Evolutionary conservation across 2,113 vertebrate species (phyloP).

Genomic region (Gavialis gangeticus): DNA sequence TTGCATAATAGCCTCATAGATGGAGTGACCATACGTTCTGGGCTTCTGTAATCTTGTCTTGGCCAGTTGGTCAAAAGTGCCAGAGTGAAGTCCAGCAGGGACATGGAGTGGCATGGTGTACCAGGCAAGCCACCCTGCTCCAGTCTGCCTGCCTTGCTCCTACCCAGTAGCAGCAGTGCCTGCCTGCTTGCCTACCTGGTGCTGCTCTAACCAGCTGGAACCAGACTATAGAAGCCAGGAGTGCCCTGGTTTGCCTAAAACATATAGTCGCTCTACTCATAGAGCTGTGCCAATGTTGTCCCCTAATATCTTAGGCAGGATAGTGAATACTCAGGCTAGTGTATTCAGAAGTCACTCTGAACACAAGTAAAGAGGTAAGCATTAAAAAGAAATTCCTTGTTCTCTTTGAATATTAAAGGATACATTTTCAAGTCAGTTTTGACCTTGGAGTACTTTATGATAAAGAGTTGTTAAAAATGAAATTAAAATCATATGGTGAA

Average conservation of each 20-base stretch:
- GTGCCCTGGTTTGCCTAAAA: too few relatives aligned
- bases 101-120: too few relatives aligned
- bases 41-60: too few relatives aligned
- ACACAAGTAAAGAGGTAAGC: background rate
- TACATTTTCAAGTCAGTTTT: background rate
- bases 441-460: background rate
- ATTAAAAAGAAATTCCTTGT: background rate
- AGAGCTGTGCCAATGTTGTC: background rate
- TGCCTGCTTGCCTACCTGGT: too few relatives aligned
- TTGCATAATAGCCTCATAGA: background rate
- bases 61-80: too few relatives aligned
- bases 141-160: too few relatives aligned
- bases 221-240: too few relatives aligned
- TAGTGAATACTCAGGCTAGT: background rate
- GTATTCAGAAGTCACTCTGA: background rate
- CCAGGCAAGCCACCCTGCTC: too few relatives aligned
- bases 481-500: background rate
- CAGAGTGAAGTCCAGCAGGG: too few relatives aligned
- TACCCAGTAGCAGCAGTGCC: too few relatives aligned
- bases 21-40: too few relatives aligned
- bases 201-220: too few relatives aligned
- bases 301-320: slow-evolving; percentile 8
- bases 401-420: slow-evolving; percentile 6
- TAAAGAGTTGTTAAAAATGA: background rate
- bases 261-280: background rate